These are phyloP conservation scores for Saimiri boliviensis DNA, from an alignment of 2,113 vertebrate genomes.

Conservation along the genomic window DNA sequence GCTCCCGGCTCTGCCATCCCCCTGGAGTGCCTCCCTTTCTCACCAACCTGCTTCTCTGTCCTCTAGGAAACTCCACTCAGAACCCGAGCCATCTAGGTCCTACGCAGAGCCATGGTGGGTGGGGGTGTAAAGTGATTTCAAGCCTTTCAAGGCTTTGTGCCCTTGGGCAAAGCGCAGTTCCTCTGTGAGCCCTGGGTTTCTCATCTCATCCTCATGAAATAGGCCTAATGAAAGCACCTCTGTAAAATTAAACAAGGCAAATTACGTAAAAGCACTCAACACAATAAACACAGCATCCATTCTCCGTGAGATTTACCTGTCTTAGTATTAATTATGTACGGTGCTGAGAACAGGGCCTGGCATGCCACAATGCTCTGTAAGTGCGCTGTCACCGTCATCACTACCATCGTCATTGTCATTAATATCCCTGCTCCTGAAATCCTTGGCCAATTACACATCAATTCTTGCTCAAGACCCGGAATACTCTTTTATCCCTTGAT, in stretches of 20 bases:
- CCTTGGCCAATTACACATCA: not conserved
- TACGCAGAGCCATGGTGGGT: not conserved
- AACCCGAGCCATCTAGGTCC: not conserved
- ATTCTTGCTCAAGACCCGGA: not conserved
- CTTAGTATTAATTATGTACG: not conserved
- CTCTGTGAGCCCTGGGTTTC: not conserved
- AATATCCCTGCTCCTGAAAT: not conserved
- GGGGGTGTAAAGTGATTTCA: not conserved
- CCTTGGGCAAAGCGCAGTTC: not conserved
- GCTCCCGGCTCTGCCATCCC: not conserved
- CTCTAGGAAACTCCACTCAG: not conserved
- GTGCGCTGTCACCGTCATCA: accelerated
- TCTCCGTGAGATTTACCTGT: not conserved
- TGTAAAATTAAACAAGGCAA: not conserved
- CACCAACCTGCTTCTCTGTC: not conserved
- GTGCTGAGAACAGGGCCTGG: not conserved
- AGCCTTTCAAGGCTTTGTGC: not conserved
- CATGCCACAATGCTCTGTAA: not conserved
- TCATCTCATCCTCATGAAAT: not conserved
- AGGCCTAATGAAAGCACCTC: not conserved
- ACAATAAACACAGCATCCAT: not conserved
- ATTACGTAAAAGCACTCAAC: not conserved
- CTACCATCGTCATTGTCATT: not conserved
- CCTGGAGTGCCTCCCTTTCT: not conserved
- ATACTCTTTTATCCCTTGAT: not conserved